A percentile compares a stretch with the other conserved stretches of the same genome.
Conservation (phyloP, 2,113 vertebrate genomes). For the Girardinichthys multiradiatus region DNA sequence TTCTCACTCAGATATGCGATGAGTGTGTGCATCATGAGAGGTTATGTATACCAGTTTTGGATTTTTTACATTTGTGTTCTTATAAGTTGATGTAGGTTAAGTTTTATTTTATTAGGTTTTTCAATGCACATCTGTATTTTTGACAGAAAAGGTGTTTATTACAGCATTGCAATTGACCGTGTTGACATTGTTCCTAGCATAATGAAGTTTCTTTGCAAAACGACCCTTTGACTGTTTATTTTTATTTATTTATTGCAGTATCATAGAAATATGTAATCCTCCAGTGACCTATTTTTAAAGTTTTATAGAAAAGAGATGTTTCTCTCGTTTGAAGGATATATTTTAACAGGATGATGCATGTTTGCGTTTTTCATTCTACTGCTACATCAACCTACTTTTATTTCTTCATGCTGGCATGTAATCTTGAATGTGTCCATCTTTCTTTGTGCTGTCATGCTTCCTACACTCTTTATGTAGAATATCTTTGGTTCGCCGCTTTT, state of each 20-base stretch:
- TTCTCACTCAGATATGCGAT: slow-evolving; percentile 17
- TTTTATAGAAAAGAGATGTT: background rate
- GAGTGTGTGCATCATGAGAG: slow-evolving; percentile 1
- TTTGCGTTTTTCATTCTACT: slow-evolving; percentile 8
- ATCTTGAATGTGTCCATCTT: background rate
- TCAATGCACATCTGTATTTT: background rate
- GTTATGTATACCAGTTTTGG: slow-evolving; percentile 1
- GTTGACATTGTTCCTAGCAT: background rate
- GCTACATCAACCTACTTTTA: background rate
- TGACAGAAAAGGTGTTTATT: background rate
- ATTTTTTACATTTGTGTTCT: background rate
- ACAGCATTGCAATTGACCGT: background rate
- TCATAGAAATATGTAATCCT: background rate
- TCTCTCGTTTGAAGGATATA: slow-evolving; percentile 3
- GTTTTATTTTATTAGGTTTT: background rate
- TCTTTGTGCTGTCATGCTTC: slow-evolving; percentile 7
- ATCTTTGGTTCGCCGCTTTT: slow-evolving; percentile 12
- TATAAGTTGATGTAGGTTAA: background rate
- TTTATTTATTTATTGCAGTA: background rate
- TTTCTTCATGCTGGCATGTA: background rate
- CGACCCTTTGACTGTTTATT: background rate
- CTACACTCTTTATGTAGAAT: background rate
- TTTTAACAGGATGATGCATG: background rate
- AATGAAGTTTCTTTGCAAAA: background rate
- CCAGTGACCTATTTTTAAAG: slow-evolving; percentile 38